Base-by-base conservation (phyloP, 2,113 vertebrate genomes). In the Vombatus ursinus region DNA sequence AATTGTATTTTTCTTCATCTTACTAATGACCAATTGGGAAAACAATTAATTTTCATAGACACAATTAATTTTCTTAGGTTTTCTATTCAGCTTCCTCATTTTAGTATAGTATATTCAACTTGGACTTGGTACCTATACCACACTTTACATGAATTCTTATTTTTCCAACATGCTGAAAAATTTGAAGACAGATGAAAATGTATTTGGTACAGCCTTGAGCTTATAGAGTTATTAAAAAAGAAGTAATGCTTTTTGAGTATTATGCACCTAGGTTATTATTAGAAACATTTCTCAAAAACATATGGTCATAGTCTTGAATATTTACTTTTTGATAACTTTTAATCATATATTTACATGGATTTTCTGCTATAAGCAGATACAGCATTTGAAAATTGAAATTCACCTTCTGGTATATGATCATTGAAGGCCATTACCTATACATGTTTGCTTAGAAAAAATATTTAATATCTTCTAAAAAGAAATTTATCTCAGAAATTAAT, bases 131-230 rank as follows among this genome's bases (percentile, higher is more conserved):
- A 54, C 68, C 92, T 95, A 9, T 97, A 96, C 93, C 92, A 94
- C 51, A 96, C 96, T 95, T 96, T 93, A 97, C 92, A 96, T 94
- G 90, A 52, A 52, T 90, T 94, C 90, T 24, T 93, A 94, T 93
- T 96, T 97, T 96, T 97, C 50, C 23, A 95, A 47, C 44, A 93
- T 89, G 51, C 52, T 96, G 53, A 14, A 96, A 51, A 84, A 96
- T 95, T 94, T 97, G 92, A 97, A 96, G 92, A 97, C 53, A 96
- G 94, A 96, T 92, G 90, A 96, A 93, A 97, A 96, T 96, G 92
- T 95, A 95, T 50, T 95, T 97, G 94, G 92, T 96, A 95, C 49
- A 50, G 96, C 19, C 95, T 96, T 57, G 50, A 96, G 84, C 92
- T 96, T 57, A 96, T 95, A 90, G 61, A 49, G 96, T 96, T 95